These are phyloP conservation scores for Pongo abelii DNA, from an alignment of 2,113 vertebrate species.

Conservation along the genomic window DNA sequence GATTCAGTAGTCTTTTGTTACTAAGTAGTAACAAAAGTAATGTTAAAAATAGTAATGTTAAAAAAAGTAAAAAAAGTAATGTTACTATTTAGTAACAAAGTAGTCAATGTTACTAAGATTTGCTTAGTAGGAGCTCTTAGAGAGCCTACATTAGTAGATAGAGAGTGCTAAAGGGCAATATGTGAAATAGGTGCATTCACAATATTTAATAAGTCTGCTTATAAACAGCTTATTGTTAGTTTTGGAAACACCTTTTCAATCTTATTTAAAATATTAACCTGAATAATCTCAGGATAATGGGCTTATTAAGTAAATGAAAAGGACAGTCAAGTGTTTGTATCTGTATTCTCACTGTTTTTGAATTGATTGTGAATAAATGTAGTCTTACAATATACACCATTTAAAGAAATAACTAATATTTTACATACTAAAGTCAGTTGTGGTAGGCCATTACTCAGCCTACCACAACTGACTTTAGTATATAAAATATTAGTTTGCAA, in stretches of 20 bases:
- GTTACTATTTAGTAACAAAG: too few relatives aligned
- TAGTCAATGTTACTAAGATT: neutral
- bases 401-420: neutral
- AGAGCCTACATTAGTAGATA: neutral
- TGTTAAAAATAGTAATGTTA: too few relatives aligned
- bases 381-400: neutral
- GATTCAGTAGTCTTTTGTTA: neutral
- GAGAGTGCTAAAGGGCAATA: neutral
- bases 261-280: neutral
- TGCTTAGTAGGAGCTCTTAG: neutral
- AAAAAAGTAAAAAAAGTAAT: too few relatives aligned
- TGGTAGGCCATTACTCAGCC: neutral
- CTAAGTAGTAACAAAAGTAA: too few relatives aligned
- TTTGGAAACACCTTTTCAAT: neutral
- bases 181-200: neutral
- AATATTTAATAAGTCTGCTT: neutral
- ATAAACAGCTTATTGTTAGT: neutral
- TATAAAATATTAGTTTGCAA: neutral
- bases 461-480: too few relatives aligned
- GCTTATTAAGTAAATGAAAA: slow-evolving; percentile 20
- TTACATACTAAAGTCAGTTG: neutral
- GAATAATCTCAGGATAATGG: neutral
- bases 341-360: neutral
- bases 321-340: neutral
- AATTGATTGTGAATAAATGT: neutral